Percentiles rank a stretch among this genome's conserved stretches.
These are phyloP conservation scores for Sebastes kiyomatsui DNA, from an alignment of 2,797 vertebrate genomes.

Conservation along the genomic window DNA sequence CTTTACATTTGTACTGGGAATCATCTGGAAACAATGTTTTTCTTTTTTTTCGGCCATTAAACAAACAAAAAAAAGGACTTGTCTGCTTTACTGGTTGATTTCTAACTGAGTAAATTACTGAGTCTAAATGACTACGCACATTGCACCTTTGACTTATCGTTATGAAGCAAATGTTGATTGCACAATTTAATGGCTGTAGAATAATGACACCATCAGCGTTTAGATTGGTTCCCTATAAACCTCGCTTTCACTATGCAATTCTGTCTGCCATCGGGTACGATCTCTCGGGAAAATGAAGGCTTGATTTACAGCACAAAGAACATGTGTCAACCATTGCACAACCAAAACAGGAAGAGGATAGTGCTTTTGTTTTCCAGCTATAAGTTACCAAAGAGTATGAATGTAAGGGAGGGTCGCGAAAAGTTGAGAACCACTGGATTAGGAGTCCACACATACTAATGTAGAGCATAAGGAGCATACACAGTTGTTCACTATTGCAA, in stretches of 20 bases:
- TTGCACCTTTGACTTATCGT: too few relatives aligned
- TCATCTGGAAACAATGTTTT: not conserved
- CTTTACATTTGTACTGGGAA: not conserved
- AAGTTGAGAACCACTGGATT: too few relatives aligned
- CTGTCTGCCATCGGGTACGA: not conserved
- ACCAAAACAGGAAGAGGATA: not conserved
- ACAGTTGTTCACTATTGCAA: too few relatives aligned
- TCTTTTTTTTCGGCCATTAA: not conserved
- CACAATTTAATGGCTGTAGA: too few relatives aligned
- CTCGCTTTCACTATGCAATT: too few relatives aligned
- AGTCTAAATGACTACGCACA: not conserved
- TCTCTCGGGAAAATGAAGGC: not conserved
- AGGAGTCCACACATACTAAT: too few relatives aligned
- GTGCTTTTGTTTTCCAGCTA: not conserved
- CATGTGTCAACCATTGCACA: not conserved
- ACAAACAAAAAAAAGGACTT: not conserved
- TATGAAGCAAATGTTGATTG: too few relatives aligned
- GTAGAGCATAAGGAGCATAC: too few relatives aligned
- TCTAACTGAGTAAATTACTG: not conserved
- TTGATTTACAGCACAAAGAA: not conserved
- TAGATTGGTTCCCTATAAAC: too few relatives aligned
- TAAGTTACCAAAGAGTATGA: not conserved
- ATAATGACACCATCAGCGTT: too few relatives aligned
- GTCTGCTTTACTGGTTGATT: not conserved
- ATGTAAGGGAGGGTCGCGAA: too few relatives aligned